Evolutionary conservation across 2,113 vertebrate genomes (phyloP).

Genomic region (Mionectes macconnelli): DNA sequence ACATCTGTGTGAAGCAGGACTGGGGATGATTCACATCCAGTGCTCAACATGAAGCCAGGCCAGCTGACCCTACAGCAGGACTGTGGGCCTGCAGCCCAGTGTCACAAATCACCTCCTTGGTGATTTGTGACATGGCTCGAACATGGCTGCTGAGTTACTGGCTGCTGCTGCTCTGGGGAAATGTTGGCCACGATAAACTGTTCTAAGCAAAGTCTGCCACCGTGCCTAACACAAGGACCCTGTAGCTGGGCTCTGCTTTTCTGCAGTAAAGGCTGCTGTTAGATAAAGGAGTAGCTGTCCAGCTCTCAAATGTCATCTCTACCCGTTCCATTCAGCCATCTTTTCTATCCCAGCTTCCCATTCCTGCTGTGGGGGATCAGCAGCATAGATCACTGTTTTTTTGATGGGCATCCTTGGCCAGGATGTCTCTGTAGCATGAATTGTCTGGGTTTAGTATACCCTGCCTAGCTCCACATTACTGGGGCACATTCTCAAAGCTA

Average conservation of each 20-base stretch:
- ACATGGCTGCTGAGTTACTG: not conserved
- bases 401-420: not conserved
- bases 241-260: not conserved
- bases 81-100: not conserved
- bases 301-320: not conserved
- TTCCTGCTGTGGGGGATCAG: not conserved
- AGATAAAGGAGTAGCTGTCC: not conserved
- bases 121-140: not conserved
- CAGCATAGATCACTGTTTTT: not conserved
- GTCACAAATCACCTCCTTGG: not conserved
- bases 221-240: not conserved
- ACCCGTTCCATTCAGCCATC: not conserved
- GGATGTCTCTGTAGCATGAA: not conserved
- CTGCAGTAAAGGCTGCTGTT: not conserved
- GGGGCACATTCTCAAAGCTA: not conserved
- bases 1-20: not conserved
- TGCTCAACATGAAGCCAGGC: not conserved
- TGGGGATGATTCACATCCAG: not conserved
- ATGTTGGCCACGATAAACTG: not conserved
- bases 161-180: not conserved
- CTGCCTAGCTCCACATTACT: not conserved
- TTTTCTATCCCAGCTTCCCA: not conserved
- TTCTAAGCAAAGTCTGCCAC: not conserved
- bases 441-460: not conserved
- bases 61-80: not conserved